Percentiles rank a stretch among this genome's conserved stretches.
phyloP scores from a whole-genome alignment of 2,797 vertebrate genomes.

The Alectoris magna region DNA sequence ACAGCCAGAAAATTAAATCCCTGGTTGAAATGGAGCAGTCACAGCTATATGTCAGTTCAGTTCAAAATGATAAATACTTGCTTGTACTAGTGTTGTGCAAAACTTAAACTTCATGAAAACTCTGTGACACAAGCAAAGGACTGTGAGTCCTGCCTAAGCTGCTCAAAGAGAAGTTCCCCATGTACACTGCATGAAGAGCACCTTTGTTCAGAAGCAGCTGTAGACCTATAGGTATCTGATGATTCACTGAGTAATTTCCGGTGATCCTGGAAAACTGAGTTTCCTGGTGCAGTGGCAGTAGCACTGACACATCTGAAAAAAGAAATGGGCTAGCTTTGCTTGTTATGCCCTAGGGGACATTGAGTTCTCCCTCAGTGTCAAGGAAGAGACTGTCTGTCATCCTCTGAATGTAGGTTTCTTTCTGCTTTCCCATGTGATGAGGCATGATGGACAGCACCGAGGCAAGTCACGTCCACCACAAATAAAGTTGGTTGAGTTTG shows the following conservation, averaged over 20 bases:
- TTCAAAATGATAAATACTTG: constrained; percentile 39
- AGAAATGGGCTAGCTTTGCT: not conserved
- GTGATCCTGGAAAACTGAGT: not conserved
- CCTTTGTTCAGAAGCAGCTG: not conserved
- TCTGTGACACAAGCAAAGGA: not conserved
- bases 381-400: not conserved
- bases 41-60: not conserved
- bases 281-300: not conserved
- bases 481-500: not conserved
- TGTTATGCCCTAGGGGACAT: not conserved
- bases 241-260: not conserved
- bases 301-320: not conserved
- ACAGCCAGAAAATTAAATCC: not conserved
- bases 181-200: not conserved
- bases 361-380: not conserved
- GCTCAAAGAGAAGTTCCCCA: not conserved
- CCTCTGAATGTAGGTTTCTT: not conserved
- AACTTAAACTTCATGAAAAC: not conserved
- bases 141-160: not conserved
- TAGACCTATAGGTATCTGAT: not conserved
- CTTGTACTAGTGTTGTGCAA: not conserved
- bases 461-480: not conserved
- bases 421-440: not conserved
- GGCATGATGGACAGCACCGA: not conserved
- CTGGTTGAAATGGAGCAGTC: not conserved